Evolutionary conservation across 2,888 invertebrate genomes (phyloP), one percentile per base, ranked within the genome.

Genomic region (Drosophila helvetica): DNA sequence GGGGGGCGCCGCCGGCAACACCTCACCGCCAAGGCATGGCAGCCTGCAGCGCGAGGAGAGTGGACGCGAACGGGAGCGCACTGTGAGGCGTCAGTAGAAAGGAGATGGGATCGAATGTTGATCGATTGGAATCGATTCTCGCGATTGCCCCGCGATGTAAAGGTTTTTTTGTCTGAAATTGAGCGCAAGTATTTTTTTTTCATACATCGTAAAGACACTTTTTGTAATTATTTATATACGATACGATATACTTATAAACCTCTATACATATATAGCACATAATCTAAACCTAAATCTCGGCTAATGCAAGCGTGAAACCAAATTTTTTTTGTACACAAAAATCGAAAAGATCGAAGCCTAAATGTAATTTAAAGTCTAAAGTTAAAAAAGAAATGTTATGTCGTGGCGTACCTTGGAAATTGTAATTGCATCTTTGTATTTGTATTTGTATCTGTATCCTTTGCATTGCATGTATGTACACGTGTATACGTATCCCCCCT

Each of bases 11-110:
- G 18, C 64, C 25, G 91, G 91, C 1, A 91, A 94, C 58, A 94
- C 94, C 67, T 94, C 95, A 0, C 94, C 94, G 3, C 94, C 94
- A 1, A 93, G 95, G 2, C 94, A 94, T 81, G 94, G 94, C 74
- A 90, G 94, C 70, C 79, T 87, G 22, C 94, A 94, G 82, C 92
- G 95, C 58, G 95, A 95, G 86, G 95, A 95, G 86, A 95, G 95
- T 75, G 84, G 84, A 2, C 67, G 88, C 9, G 84, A 85, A 15
- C 93, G 95, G 43, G 95, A 95, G 89, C 92, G 95, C 73, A 93
- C 93, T n/a, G 92, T 93, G 67, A 87, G 93, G 77, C 90, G 93
- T 4, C 91, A 92, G 79, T 91, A 89, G 73, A 15, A 7, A 15
- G 7, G 48, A 19, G 17, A 27, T 27, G 2, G 7, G 27, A 27